Base-by-base conservation (phyloP, 1,140 invertebrate species). In the Cyclargus thomasi region DNA sequence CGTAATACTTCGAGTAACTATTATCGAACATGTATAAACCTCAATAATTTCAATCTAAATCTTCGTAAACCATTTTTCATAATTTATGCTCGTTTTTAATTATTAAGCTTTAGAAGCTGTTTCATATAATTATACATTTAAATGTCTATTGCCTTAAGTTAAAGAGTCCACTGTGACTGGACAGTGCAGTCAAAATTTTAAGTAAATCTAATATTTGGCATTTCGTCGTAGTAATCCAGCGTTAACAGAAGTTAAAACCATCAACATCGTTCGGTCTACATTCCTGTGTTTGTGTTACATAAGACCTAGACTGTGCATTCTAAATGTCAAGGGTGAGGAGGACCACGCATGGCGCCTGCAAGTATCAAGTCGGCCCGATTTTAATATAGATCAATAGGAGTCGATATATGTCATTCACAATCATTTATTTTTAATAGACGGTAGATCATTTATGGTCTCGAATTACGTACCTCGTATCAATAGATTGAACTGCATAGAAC, bases 361-460 rank as follows among this genome's bases (percentile, higher is more conserved):
- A 69, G 68, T 70, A 70, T 74, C 71, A 68, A 70, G 65, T 73
- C 67, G 70, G 69, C 63, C 72, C 64, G 72, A 78, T 69, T 80
- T 76, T 77, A 83, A 83, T 80, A 76, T 74, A 83, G 82, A 88
- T 87, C 86, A 89, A 89, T 89, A 89, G 77, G 70, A 83, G 77
- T 85, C 72, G 76, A 83, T 82, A 62, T 73, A 70, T 78, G 64
- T 78, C 75, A 84, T 83, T 85, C 74, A 75, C 57, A 78, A 70
- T 76, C 83, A 88, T 87, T 84, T 76, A 81, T 83, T 85, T 79
- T 75, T 67, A 83, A 86, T 86, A 79, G 67, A 76, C 74, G 14
- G 14, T 59, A 7, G 55, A 59, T 59, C 55, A 11, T 11, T 20
- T 47, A 55, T 55, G 53, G 18, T 8, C 18, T 16, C 1, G 29